Percentiles rank a stretch among this genome's conserved stretches.
phyloP scores from a whole-genome alignment of 2,113 vertebrate genomes.

The Gymnocephalus cernua region DNA sequence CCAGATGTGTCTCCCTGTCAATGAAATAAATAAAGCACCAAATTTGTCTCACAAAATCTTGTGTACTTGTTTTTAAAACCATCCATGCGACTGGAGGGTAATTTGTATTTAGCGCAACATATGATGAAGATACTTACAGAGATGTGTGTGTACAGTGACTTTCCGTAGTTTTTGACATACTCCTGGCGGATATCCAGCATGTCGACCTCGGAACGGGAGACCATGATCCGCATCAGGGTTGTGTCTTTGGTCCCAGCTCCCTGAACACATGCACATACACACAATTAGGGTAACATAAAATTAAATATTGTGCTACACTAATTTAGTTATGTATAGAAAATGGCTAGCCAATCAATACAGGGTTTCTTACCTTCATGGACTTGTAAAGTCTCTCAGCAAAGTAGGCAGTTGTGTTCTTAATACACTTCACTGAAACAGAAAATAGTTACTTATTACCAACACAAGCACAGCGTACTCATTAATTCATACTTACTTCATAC shows the following conservation, averaged over 20 bases:
- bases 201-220: constrained; percentile 94
- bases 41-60: background rate
- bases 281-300: background rate
- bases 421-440: constrained; percentile 92
- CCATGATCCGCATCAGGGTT: constrained; percentile 96
- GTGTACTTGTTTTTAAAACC: background rate
- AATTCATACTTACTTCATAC: background rate
- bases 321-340: background rate
- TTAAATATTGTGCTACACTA: background rate
- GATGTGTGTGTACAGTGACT: constrained; percentile 93
- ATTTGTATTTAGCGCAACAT: background rate
- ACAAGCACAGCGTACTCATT: background rate
- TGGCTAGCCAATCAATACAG: background rate
- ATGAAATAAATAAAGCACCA: constrained; percentile 6
- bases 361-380: constrained; percentile 92
- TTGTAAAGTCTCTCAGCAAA: constrained; percentile 97
- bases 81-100: background rate
- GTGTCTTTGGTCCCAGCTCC: constrained; percentile 94
- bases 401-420: constrained; percentile 93
- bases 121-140: constrained; percentile 84
- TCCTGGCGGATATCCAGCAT: constrained; percentile 93
- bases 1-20: constrained; percentile 96
- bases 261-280: constrained; percentile 69
- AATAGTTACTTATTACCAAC: constrained; percentile 20
- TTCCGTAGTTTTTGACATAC: constrained; percentile 91